Evolutionary conservation across 2,113 vertebrate genomes (phyloP).

Genomic region (Hippocampus abdominalis): DNA sequence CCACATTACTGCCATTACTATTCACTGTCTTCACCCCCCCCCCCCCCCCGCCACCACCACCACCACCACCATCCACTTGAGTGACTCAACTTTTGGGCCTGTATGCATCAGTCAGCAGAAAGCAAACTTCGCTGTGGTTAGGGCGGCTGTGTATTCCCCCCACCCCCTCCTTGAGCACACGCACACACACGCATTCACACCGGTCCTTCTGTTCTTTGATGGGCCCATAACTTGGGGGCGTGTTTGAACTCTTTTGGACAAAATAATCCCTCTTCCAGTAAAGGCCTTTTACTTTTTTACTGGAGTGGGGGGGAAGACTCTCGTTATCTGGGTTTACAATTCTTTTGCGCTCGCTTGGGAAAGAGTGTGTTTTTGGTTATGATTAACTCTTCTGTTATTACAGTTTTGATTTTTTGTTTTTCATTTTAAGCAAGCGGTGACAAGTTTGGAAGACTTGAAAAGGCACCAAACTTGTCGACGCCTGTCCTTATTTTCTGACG

Average conservation of each 20-base stretch:
- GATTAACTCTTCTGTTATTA: conserved; percentile 24
- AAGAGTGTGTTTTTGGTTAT: conserved; percentile 23
- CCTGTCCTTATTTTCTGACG: not conserved
- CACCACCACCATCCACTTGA: conserved; percentile 14
- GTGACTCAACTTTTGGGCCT: conserved; percentile 69
- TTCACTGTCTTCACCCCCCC: conserved; percentile 13
- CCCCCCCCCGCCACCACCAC: too few relatives aligned
- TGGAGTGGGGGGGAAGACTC: conserved; percentile 29
- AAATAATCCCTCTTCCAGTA: conserved; percentile 76
- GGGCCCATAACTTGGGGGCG: conserved; percentile 69
- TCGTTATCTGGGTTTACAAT: conserved; percentile 58
- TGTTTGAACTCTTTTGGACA: conserved; percentile 76
- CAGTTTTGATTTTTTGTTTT: conserved; percentile 1
- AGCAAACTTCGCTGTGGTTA: conserved; percentile 52
- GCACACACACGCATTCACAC: conserved; percentile 24
- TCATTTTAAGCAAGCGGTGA: not conserved
- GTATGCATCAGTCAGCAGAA: conserved; percentile 70
- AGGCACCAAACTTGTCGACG: conserved; percentile 2
- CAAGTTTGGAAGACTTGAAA: conserved; percentile 1
- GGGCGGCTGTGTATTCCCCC: conserved; percentile 40
- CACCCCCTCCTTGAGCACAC: conserved; percentile 13
- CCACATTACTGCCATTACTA: conserved; percentile 28
- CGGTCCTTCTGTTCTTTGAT: conserved; percentile 66
- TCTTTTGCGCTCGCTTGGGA: conserved; percentile 20
- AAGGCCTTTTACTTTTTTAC: conserved; percentile 44